These are phyloP conservation scores for Gallinago jamesoni DNA, from an alignment of 2,113 vertebrate genomes.

Conservation along the genomic window DNA sequence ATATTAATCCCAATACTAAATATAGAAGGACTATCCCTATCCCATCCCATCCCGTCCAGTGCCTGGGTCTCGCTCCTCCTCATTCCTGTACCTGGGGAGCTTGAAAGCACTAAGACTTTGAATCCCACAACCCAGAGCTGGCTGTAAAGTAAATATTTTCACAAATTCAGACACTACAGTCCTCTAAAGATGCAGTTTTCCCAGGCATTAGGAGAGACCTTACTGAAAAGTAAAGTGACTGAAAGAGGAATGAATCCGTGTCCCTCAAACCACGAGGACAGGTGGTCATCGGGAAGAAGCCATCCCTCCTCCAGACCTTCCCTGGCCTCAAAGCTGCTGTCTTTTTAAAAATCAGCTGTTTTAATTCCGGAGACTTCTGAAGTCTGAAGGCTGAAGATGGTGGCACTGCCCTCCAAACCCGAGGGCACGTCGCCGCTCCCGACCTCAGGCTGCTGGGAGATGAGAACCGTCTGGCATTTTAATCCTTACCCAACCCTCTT, in stretches of 20 bases:
- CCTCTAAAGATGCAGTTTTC: neutral
- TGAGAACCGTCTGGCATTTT: neutral
- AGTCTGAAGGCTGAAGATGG: neutral
- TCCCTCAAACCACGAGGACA: neutral
- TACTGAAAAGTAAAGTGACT: neutral
- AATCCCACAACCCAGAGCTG: neutral
- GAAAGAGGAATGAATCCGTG: neutral
- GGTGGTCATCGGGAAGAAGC: neutral
- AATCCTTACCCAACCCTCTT: neutral
- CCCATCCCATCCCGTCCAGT: neutral
- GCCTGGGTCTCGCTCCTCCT: neutral
- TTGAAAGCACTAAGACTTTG: neutral
- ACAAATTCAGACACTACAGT: neutral
- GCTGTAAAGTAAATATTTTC: neutral
- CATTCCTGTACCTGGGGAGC: neutral
- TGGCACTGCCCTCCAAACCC: neutral
- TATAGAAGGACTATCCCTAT: neutral
- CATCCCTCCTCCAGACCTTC: neutral
- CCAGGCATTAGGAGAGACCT: neutral
- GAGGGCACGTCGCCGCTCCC: rapidly evolving
- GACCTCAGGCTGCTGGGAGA: neutral
- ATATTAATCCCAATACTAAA: neutral
- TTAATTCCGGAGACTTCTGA: neutral
- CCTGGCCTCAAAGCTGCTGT: neutral
- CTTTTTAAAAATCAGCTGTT: neutral